These are phyloP conservation scores for Hydrozoanthus gracilis DNA, from an alignment of 92 coral and sea anemone genomes.

Conservation along the genomic window DNA sequence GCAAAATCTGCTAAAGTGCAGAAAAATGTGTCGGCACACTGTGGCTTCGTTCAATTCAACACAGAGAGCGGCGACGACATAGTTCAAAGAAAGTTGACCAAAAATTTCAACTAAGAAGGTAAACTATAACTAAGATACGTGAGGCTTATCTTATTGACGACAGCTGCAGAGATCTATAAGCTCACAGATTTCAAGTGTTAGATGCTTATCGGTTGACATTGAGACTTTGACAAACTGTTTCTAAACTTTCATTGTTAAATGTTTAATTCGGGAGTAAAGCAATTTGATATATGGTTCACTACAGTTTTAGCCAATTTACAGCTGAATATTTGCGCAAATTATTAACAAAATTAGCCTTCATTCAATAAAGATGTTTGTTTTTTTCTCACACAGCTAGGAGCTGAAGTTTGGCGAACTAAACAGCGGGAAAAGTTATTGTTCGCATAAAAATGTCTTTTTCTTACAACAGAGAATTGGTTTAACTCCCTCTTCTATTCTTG, in stretches of 20 bases:
- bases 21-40: too few species aligned
- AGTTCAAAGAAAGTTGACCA: background rate
- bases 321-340: conserved; percentile 40
- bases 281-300: conserved; percentile 30
- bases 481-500: background rate
- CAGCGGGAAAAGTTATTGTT: conserved; percentile 29
- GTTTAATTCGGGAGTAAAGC: background rate
- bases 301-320: conserved; percentile 40
- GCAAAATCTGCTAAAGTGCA: background rate
- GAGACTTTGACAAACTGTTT: background rate
- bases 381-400: conserved; percentile 19
- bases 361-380: conserved; percentile 25
- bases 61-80: background rate
- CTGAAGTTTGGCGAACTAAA: conserved; percentile 9
- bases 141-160: background rate
- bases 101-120: conserved; percentile 20
- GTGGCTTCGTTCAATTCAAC: too few species aligned
- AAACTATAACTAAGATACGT: background rate
- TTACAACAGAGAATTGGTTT: background rate
- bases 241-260: background rate
- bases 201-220: background rate
- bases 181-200: background rate
- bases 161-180: conserved; percentile 18
- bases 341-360: conserved; percentile 35
- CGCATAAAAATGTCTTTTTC: background rate